A percentile compares a stretch with the other conserved stretches of the same genome.
Evolutionary conservation across 2,113 vertebrate genomes (phyloP).

Genomic region (Prionailurus bengalensis): DNA sequence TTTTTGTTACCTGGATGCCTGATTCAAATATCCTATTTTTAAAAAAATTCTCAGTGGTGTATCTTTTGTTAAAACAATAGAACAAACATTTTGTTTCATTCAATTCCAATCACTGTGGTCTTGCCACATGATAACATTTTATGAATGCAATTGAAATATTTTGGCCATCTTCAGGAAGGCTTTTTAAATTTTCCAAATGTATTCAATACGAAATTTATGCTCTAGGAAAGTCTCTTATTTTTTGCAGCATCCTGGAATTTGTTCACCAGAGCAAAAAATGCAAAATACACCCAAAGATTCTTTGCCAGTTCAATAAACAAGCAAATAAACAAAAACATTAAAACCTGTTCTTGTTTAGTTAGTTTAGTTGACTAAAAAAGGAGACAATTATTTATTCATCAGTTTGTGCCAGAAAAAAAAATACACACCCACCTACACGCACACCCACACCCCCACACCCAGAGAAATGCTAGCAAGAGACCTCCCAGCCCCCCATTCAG

Average conservation of each 20-base stretch:
- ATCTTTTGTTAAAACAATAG: neutral
- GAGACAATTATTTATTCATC: neutral
- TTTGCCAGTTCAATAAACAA: constrained; percentile 21
- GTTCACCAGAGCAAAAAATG: constrained; percentile 12
- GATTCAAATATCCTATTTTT: neutral
- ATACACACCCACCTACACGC: neutral
- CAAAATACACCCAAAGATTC: constrained; percentile 6
- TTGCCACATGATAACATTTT: neutral
- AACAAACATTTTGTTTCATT: constrained; percentile 18
- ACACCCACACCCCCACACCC: no score
- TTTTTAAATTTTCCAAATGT: constrained; percentile 45
- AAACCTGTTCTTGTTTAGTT: constrained; percentile 46
- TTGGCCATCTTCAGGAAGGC: constrained; percentile 30
- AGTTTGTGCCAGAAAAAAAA: constrained; percentile 48
- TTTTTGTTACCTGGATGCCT: neutral
- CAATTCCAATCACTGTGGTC: neutral
- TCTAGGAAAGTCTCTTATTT: neutral
- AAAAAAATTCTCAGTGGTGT: neutral
- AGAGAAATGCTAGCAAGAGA: neutral
- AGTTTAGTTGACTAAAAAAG: constrained; percentile 5
- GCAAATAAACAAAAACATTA: constrained; percentile 28
- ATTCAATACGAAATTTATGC: neutral
- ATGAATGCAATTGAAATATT: constrained; percentile 35
- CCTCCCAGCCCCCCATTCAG: neutral
- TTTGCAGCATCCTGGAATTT: neutral